A percentile compares a stretch with the other conserved stretches of the same genome.
Evolutionary conservation across 2,797 vertebrate species (phyloP).

Genomic region (Nannoperca obscura): DNA sequence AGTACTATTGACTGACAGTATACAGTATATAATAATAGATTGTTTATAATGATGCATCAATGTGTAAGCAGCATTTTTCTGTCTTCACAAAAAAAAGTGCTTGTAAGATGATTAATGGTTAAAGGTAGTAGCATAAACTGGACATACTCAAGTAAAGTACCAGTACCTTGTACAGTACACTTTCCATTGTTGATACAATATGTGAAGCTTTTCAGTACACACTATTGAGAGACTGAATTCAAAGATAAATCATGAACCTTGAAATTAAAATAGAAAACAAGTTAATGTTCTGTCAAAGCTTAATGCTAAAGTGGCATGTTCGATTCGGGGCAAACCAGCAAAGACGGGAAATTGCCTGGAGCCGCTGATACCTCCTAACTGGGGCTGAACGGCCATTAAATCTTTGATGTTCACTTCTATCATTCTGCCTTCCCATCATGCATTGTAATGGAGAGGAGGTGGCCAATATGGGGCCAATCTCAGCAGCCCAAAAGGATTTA

Average conservation of each 20-base stretch:
- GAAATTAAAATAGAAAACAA: slow-evolving; percentile 43
- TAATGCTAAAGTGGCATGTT: slow-evolving; percentile 47
- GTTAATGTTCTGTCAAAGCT: slow-evolving; percentile 45
- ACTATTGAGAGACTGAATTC: slow-evolving; percentile 20
- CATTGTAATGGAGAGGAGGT: slow-evolving; percentile 51
- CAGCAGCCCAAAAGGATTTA: slow-evolving; percentile 65
- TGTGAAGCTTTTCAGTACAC: background rate
- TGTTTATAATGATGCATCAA: background rate
- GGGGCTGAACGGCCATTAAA: slow-evolving; percentile 68
- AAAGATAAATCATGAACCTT: slow-evolving; percentile 46
- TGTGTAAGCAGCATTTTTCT: background rate
- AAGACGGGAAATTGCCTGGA: slow-evolving; percentile 48
- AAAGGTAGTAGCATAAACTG: background rate
- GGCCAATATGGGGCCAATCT: slow-evolving; percentile 60
- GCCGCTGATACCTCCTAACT: slow-evolving; percentile 63
- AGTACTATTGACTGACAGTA: background rate
- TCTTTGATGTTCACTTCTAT: slow-evolving; percentile 75
- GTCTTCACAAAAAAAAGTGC: background rate
- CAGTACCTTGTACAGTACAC: background rate
- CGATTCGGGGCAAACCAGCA: slow-evolving; percentile 48
- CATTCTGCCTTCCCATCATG: slow-evolving; percentile 61
- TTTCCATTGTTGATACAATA: background rate
- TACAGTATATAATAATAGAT: background rate
- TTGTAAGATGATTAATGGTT: background rate
- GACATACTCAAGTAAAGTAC: background rate